Conservation (phyloP, 1,140 invertebrate species). For the Eurosta solidaginis region DNA sequence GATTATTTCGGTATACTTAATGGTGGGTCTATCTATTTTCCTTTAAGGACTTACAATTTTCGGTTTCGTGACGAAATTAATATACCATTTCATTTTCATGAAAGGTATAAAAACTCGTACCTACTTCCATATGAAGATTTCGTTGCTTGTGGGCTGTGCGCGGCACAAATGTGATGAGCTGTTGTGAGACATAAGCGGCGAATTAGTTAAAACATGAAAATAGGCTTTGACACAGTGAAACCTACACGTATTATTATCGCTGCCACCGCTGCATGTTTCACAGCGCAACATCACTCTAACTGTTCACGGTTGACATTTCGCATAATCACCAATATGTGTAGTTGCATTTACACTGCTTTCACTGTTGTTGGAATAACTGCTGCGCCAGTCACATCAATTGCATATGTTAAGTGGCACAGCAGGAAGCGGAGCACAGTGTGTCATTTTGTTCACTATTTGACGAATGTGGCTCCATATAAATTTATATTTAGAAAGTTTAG, state of each 20-base stretch:
- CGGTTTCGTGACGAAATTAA: too few species aligned
- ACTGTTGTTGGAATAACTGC: neutral
- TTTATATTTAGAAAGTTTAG: too few species aligned
- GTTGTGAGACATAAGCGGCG: neutral
- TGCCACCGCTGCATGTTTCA: neutral
- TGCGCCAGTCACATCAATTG: conserved; percentile 14
- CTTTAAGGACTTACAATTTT: too few species aligned
- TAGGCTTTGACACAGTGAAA: neutral
- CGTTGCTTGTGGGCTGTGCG: neutral
- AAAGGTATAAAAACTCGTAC: neutral
- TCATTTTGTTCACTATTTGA: too few species aligned
- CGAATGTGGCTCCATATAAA: too few species aligned
- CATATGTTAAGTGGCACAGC: conserved; percentile 24
- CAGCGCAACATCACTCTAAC: neutral
- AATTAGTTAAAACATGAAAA: conserved; percentile 3
- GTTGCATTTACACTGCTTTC: neutral
- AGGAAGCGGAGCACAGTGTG: neutral
- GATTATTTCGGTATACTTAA: too few species aligned
- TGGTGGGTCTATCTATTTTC: too few species aligned
- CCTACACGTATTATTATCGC: neutral
- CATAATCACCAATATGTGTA: neutral
- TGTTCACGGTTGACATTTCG: neutral
- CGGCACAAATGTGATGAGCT: neutral
- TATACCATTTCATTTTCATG: neutral
- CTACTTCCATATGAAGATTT: neutral